Base-by-base conservation (phyloP, 2,888 invertebrate species). In the Desoria tigrina region DNA sequence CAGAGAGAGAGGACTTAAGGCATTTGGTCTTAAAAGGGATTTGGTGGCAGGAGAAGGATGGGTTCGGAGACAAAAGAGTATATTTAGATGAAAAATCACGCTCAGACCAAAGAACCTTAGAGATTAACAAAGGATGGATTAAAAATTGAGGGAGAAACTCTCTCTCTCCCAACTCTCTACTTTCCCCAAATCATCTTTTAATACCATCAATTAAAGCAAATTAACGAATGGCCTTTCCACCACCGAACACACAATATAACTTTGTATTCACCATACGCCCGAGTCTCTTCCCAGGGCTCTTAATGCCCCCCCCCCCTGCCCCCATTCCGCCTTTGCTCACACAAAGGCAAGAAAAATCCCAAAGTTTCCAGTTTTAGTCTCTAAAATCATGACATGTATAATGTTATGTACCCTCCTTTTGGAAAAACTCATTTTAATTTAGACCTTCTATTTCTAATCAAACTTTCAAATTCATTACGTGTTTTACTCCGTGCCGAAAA, bases 51-150 rank as follows among this genome's bases (percentile, higher is more conserved):
- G 32, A 32, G 32, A 32, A 32, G 32, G 42, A 26, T 42, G 16
- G n/a, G 56, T n/a, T 28, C 24, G 28, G 54, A 55, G 32, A 69
- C 71, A 73, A 75, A 74, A 70, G 70, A 73, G 75, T 66, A 59
- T 69, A 72, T 75, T 74, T 74, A 72, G 71, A 73, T 75, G 75
- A 75, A 75, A 75, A 75, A 75, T 75, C 75, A 75, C 74, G 75
- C 69, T 66, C 71, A 67, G 68, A 66, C 63, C 58, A 63, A 66
- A 64, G 65, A 69, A 64, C 65, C 61, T 64, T 54, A 64, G 71
- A 72, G 73, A 75, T 74, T 74, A 73, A 73, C 73, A 74, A 69
- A 69, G 66, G 72, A 71, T 66, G 75, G 73, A 75, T 75, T 75
- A 75, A 73, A 74, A 74, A 74, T 68, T 65, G 67, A 67, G 63